phyloP scores from a whole-genome alignment of 2,113 vertebrate species.

The Nymphicus hollandicus region DNA sequence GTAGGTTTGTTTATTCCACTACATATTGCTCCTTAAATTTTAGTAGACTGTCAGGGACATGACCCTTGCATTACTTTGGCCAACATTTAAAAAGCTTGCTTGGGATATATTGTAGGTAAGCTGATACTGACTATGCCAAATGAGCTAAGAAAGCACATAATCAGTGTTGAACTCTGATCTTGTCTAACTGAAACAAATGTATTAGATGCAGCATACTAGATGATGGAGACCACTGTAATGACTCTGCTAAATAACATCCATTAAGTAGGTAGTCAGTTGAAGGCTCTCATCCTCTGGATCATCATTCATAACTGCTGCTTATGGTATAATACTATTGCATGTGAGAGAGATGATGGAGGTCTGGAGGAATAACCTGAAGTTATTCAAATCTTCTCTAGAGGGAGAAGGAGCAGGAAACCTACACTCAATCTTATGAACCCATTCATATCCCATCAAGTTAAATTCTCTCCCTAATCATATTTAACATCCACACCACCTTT shows the following conservation, averaged over 20 bases:
- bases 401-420: not conserved
- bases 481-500: not conserved
- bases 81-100: not conserved
- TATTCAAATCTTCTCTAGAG: not conserved
- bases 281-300: not conserved
- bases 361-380: not conserved
- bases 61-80: not conserved
- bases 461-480: not conserved
- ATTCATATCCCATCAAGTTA: rapidly evolving
- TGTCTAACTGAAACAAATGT: not conserved
- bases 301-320: not conserved
- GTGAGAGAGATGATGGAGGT: not conserved
- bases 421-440: not conserved
- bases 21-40: not conserved
- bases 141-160: not conserved
- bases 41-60: not conserved
- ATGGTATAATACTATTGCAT: not conserved
- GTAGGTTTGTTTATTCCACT: not conserved
- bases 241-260: not conserved
- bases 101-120: not conserved
- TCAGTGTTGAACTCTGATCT: not conserved
- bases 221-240: not conserved
- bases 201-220: not conserved
- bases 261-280: not conserved
- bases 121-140: not conserved